Conservation (phyloP, 2,113 vertebrate species). For the Gymnorhina tibicen region DNA sequence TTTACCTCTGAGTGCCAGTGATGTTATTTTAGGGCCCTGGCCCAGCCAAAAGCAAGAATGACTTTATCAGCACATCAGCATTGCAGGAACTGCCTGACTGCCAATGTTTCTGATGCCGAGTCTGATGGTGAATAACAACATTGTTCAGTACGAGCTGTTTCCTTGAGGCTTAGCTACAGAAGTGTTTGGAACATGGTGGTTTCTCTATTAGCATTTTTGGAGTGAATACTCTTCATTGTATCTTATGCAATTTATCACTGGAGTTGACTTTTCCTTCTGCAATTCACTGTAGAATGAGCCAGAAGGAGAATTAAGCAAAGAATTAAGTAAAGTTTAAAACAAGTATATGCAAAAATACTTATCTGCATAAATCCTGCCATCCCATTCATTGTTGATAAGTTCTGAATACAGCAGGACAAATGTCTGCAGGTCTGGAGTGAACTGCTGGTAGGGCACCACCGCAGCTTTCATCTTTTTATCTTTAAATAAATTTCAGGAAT, state of each 20-base stretch:
- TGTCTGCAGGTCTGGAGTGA: too few relatives aligned
- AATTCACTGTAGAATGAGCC: neutral
- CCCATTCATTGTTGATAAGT: neutral
- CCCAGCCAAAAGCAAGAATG: neutral
- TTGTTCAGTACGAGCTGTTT: neutral
- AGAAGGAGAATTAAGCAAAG: neutral
- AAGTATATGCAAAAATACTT: neutral
- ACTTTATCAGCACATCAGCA: neutral
- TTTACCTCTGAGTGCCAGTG: neutral
- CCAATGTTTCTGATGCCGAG: neutral
- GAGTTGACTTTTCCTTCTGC: neutral
- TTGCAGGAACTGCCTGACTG: neutral
- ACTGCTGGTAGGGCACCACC: too few relatives aligned
- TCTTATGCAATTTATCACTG: neutral
- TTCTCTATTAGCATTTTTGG: neutral
- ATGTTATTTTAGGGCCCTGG: neutral
- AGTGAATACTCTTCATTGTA: slow-evolving; percentile 4
- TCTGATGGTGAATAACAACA: neutral
- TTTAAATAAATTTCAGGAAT: neutral
- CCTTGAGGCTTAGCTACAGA: neutral
- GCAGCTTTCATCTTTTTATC: neutral
- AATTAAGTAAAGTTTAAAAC: neutral
- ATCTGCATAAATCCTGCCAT: neutral
- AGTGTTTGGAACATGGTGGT: neutral
- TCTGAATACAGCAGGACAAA: neutral